Percentiles rank a stretch among this genome's conserved stretches.
Evolutionary conservation across 2,888 invertebrate genomes (phyloP).

Genomic region (Anorthoa munda): DNA sequence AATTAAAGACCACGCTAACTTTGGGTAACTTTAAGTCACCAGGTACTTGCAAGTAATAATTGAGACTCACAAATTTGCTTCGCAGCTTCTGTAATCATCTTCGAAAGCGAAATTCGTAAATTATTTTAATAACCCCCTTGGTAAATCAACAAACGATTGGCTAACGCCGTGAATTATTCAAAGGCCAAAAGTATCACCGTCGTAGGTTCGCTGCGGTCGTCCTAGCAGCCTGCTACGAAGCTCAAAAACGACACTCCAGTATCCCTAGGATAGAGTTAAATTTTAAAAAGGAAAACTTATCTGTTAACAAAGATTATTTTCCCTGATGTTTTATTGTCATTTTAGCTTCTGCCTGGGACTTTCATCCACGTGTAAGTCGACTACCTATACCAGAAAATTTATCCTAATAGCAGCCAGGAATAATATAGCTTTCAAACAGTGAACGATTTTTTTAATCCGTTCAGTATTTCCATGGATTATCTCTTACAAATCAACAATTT

Average conservation of each 20-base stretch:
- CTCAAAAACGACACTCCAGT: background rate
- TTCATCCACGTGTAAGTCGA: background rate
- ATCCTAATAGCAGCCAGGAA: background rate
- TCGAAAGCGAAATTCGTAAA: conserved; percentile 2
- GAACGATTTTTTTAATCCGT: background rate
- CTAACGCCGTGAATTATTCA: no score
- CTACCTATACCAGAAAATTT: background rate
- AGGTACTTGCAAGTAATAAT: background rate
- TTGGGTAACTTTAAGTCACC: background rate
- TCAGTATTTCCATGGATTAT: no score
- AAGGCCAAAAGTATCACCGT: background rate
- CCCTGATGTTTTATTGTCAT: background rate
- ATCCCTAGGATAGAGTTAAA: background rate
- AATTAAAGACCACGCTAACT: no score
- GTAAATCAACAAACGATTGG: conserved; percentile 8
- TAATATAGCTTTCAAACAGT: background rate
- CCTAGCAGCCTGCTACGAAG: background rate
- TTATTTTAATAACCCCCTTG: background rate
- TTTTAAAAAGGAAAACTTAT: background rate
- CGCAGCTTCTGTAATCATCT: background rate
- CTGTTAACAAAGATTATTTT: background rate
- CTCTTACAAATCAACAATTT: no score
- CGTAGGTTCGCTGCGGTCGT: background rate
- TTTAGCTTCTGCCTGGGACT: background rate
- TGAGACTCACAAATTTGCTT: background rate